These are phyloP conservation scores for Alligator sinensis DNA, from an alignment of 2,113 vertebrate species.

Conservation along the genomic window DNA sequence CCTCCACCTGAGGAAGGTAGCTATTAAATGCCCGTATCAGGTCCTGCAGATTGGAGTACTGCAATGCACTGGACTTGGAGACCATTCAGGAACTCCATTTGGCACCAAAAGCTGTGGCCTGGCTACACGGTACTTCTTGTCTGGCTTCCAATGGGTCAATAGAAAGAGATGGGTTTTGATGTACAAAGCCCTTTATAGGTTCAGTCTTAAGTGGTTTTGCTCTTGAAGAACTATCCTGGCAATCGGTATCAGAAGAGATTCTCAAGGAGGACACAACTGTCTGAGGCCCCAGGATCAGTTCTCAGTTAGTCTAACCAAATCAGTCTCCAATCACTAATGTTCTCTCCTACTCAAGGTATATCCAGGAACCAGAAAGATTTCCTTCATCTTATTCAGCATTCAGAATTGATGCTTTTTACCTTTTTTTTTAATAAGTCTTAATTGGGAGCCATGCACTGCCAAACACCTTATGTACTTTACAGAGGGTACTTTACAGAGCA, in stretches of 20 bases:
- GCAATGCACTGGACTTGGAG: background rate
- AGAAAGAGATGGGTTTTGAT: background rate
- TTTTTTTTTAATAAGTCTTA: background rate
- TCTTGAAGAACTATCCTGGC: background rate
- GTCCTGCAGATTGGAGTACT: background rate
- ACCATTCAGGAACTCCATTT: background rate
- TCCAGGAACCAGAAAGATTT: conserved; percentile 12
- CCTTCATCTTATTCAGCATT: background rate
- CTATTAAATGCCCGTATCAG: fast-evolving
- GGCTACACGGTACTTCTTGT: conserved; percentile 11
- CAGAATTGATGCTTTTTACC: conserved; percentile 1
- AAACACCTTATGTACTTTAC: background rate
- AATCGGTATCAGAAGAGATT: background rate
- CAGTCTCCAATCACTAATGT: background rate
- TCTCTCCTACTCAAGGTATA: background rate
- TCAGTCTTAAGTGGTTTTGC: background rate
- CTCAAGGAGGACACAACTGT: background rate
- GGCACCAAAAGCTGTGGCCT: conserved; percentile 29
- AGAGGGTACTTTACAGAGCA: conserved; percentile 17
- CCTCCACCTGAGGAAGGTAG: background rate
- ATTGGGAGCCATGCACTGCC: background rate
- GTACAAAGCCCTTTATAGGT: background rate
- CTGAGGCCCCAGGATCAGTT: background rate
- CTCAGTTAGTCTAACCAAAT: conserved; percentile 20
- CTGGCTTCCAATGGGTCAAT: background rate